These are phyloP conservation scores for Homarus americanus DNA, from an alignment of 1,140 invertebrate species.

Conservation along the genomic window DNA sequence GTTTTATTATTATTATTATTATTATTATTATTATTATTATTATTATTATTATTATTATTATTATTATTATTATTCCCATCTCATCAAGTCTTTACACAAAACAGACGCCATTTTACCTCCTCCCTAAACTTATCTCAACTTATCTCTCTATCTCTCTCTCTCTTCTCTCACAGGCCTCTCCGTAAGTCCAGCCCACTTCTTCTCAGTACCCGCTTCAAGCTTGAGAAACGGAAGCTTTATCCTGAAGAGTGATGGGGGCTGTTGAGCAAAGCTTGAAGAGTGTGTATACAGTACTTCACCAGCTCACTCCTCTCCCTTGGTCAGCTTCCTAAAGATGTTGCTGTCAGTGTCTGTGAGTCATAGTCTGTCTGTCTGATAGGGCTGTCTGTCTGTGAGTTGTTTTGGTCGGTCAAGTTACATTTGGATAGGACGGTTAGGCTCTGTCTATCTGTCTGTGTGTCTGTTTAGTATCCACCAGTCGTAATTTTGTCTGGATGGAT, in stretches of 20 bases:
- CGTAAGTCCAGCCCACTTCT: constrained; percentile 50
- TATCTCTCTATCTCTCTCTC: neutral
- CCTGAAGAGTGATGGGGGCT: constrained; percentile 31
- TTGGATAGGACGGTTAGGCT: too few species aligned
- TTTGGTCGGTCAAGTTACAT: too few species aligned
- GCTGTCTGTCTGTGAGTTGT: too few species aligned
- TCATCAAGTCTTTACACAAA: neutral
- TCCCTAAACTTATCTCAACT: neutral
- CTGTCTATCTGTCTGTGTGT: too few species aligned
- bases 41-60: neutral
- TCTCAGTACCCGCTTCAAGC: constrained; percentile 41
- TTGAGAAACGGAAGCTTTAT: constrained; percentile 45
- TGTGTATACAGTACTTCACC: too few species aligned
- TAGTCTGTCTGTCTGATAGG: too few species aligned
- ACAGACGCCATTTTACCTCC: too few species aligned
- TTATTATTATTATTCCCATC: neutral
- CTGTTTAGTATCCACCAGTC: too few species aligned
- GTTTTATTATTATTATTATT: neutral
- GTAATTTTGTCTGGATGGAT: too few species aligned
- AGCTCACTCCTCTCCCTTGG: too few species aligned
- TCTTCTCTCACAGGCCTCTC: constrained; percentile 23
- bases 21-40: neutral
- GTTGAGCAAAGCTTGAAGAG: too few species aligned
- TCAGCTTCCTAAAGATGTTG: neutral
- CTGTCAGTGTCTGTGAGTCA: neutral